Conservation (phyloP, 2,113 vertebrate species). For the Puffinus mauretanicus region DNA sequence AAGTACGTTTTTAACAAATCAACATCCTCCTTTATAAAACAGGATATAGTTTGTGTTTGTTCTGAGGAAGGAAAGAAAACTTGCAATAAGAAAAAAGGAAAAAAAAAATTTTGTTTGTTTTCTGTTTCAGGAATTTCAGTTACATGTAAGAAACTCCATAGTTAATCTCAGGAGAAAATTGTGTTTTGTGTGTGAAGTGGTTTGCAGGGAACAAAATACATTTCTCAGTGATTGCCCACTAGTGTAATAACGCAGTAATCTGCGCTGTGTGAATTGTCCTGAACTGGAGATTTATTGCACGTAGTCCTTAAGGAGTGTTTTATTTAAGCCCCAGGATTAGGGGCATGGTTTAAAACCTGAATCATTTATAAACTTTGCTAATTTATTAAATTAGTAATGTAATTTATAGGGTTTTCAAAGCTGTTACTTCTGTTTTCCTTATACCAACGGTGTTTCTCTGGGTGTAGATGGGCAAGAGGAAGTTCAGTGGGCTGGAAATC, state of each 20-base stretch:
- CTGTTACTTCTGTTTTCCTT: neutral
- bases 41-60: neutral
- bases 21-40: neutral
- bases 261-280: neutral
- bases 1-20: neutral
- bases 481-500: slow-evolving; percentile 83
- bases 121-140: neutral
- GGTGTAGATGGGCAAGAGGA: slow-evolving; percentile 82
- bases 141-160: neutral
- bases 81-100: rapidly evolving
- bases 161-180: neutral
- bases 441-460: neutral
- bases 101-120: neutral
- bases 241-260: neutral
- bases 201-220: neutral
- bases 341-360: neutral
- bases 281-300: neutral
- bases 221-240: neutral
- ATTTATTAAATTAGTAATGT: neutral
- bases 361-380: rapidly evolving
- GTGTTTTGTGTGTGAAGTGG: neutral
- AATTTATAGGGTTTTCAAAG: neutral
- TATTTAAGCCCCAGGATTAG: neutral
- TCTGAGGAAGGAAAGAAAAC: neutral
- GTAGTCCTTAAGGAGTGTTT: neutral